Evolutionary conservation across 2,113 vertebrate genomes (phyloP), one percentile per base, ranked within the genome.

Genomic region (Echinops telfairi): DNA sequence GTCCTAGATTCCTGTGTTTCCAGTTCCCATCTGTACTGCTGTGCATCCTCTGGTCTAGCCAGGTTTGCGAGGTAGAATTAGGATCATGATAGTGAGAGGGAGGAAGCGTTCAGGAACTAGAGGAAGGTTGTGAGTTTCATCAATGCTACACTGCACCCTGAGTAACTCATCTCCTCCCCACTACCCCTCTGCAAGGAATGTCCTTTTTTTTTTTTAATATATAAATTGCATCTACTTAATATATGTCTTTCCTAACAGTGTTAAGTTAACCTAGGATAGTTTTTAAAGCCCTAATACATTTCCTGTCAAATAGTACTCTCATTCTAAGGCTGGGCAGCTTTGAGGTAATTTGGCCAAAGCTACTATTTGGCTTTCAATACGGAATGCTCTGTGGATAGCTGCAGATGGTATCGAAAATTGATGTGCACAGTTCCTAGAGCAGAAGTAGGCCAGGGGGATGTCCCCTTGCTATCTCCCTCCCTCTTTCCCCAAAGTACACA

Each of bases 281-380:
- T 84, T 82, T 87, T 68, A 68, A 89, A 73, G 53, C 33, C 36
- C 33, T 84, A 27, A 19, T 83, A 38, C 76, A 76, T 83, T 90
- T 92, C 88, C 53, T 85, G 2, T 79, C 87, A 83, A 62, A 86
- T 64, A 64, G 36, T 90, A 68, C 40, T 91, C 20, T 22, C 31
- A 22, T 83, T 68, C 53, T 66, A 36, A 53, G 47, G 47, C 47
- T 53, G 47, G 47, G 47, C 47, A 53, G 11, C 85, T 92, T 90
- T 92, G 58, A 81, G 75, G 38, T 89, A 76, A 84, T 77, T 77
- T 70, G 43, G 10, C 47, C 73, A 88, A 76, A 89, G 85, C 33
- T 91, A 7, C 19, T 75, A 19, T 68, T 83, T 40, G 87, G 11
- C 83, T 86, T 75, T 79, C 43, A 64, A 83, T 79, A 79, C 80